Percentiles rank a stretch among this genome's conserved stretches.
phyloP scores from a whole-genome alignment of 2,888 invertebrate genomes.

The Cheilosia variabilis region DNA sequence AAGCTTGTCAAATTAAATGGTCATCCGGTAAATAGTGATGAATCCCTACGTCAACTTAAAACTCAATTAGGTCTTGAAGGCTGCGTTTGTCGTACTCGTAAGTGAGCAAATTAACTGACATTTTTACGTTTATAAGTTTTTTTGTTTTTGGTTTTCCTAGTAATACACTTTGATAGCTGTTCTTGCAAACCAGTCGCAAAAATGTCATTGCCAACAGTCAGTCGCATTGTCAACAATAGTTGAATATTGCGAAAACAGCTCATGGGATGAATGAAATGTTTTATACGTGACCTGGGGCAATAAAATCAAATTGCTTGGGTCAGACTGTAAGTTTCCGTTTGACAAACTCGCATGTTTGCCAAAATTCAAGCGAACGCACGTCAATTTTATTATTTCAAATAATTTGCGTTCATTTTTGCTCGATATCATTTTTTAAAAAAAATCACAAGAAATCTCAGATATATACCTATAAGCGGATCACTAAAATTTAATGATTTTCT shows the following conservation, averaged over 20 bases:
- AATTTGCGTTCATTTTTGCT: no score
- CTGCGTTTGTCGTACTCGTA: no score
- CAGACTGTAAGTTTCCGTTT: background rate
- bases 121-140: no score
- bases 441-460: conserved; percentile 11
- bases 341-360: background rate
- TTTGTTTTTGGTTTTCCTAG: background rate
- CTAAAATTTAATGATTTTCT: conserved; percentile 20
- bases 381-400: no score
- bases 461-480: background rate
- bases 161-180: background rate
- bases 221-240: background rate
- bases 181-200: background rate
- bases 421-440: background rate
- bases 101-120: no score
- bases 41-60: no score
- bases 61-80: no score
- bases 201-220: background rate
- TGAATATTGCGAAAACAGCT: background rate
- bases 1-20: no score
- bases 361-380: no score
- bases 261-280: background rate
- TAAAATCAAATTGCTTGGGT: background rate
- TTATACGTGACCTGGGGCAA: background rate
- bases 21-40: no score